Evolutionary conservation across 2,888 invertebrate genomes (phyloP).

Genomic region (Apeira syringaria): DNA sequence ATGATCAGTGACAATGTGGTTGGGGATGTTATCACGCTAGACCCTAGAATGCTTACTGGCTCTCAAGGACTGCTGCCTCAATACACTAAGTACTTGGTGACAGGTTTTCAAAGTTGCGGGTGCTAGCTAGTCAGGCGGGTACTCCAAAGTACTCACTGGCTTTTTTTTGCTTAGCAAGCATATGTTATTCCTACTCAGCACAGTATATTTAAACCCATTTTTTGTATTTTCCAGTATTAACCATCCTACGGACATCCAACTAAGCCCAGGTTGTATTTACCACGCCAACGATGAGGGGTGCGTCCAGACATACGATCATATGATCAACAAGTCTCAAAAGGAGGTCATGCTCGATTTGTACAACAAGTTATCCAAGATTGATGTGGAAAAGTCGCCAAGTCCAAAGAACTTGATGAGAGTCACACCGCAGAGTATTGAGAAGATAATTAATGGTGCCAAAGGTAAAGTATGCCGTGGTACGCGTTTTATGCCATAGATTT

Average conservation of each 20-base stretch:
- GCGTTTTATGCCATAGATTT: too few relatives aligned
- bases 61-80: too few relatives aligned
- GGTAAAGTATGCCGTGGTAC: conserved; percentile 45
- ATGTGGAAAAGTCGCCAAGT: conserved; percentile 70
- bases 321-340: conserved; percentile 78
- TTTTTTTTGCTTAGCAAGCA: too few relatives aligned
- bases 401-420: conserved; percentile 68
- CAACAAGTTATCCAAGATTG: conserved; percentile 71
- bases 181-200: too few relatives aligned
- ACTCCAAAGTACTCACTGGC: too few relatives aligned
- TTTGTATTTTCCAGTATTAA: conserved; percentile 45
- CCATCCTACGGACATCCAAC: conserved; percentile 62
- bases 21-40: too few relatives aligned
- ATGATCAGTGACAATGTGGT: too few relatives aligned
- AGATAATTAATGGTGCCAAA: conserved; percentile 67
- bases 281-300: conserved; percentile 65
- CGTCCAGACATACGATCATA: conserved; percentile 69
- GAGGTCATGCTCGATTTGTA: conserved; percentile 79
- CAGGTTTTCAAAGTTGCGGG: too few relatives aligned
- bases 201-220: too few relatives aligned
- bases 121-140: too few relatives aligned
- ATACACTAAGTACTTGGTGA: too few relatives aligned
- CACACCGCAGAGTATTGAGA: conserved; percentile 76
- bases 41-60: too few relatives aligned
- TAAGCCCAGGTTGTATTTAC: conserved; percentile 68